Conservation (phyloP, 1,140 invertebrate genomes). For the Triops cancriformis region DNA sequence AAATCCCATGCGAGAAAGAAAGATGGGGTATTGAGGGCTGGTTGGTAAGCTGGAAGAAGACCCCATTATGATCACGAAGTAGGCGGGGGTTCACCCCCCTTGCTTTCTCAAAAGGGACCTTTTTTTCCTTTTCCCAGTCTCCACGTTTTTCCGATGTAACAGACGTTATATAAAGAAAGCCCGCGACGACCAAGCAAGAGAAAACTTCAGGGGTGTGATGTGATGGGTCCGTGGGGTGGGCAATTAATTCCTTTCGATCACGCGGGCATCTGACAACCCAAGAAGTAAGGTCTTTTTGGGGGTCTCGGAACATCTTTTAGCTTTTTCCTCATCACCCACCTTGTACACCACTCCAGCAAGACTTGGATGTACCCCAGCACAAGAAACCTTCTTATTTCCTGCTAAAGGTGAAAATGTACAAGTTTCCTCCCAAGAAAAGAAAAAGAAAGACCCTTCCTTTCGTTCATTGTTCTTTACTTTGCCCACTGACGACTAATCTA, state of each 20-base stretch:
- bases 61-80: slow-evolving; percentile 5
- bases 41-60: background rate
- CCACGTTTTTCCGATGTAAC: background rate
- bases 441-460: background rate
- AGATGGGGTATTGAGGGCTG: slow-evolving; percentile 8
- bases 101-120: background rate
- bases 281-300: background rate
- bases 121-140: background rate
- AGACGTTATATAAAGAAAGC: background rate
- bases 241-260: slow-evolving; percentile 14
- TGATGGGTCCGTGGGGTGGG: slow-evolving; percentile 2
- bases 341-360: background rate
- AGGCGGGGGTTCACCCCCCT: slow-evolving; percentile 1
- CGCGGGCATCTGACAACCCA: background rate
- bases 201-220: background rate
- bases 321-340: background rate
- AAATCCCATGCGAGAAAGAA: background rate
- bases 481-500: background rate
- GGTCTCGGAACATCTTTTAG: background rate
- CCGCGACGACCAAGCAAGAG: background rate
- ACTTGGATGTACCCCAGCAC: background rate
- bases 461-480: background rate
- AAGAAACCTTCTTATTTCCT: background rate
- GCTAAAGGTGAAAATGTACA: background rate
- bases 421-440: background rate